phyloP scores from a whole-genome alignment of 2,888 invertebrate species.

The Heliconius ismenius region DNA sequence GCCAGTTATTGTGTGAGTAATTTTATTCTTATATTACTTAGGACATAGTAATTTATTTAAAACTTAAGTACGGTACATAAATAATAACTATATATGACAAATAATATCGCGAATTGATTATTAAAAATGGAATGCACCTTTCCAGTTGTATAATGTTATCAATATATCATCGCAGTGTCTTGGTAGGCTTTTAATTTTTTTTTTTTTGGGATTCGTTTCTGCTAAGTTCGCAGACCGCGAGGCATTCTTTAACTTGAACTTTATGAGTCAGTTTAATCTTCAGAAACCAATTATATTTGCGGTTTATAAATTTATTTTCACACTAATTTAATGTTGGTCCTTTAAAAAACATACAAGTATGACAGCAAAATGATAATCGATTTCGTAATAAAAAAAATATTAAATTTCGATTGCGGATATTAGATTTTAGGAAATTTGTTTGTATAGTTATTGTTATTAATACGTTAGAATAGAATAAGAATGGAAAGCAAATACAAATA shows the following conservation, averaged over 20 bases:
- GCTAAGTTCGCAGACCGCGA: not conserved
- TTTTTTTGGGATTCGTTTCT: not conserved
- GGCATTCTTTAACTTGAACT: constrained; percentile 3
- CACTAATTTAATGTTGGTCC: not conserved
- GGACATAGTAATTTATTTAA: constrained; percentile 8
- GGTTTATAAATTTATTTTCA: not conserved
- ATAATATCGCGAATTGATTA: constrained; percentile 11
- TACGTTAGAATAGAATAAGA: too few relatives aligned
- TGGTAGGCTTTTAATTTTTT: not conserved
- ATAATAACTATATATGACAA: not conserved
- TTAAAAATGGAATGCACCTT: constrained; percentile 3
- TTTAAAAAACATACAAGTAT: not conserved
- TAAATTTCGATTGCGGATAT: too few relatives aligned
- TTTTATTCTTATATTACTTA: constrained; percentile 10
- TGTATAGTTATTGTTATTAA: too few relatives aligned
- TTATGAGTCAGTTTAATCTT: not conserved
- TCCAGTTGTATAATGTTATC: constrained; percentile 5
- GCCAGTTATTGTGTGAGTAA: constrained; percentile 14
- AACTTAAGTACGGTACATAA: not conserved
- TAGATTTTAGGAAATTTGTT: too few relatives aligned
- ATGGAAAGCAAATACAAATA: not conserved
- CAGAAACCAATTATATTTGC: not conserved
- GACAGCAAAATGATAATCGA: too few relatives aligned
- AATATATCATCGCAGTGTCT: constrained; percentile 8
- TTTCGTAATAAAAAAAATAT: too few relatives aligned